Evolutionary conservation across 2,888 invertebrate genomes (phyloP).

Genomic region (Drosophila nr. fundita): DNA sequence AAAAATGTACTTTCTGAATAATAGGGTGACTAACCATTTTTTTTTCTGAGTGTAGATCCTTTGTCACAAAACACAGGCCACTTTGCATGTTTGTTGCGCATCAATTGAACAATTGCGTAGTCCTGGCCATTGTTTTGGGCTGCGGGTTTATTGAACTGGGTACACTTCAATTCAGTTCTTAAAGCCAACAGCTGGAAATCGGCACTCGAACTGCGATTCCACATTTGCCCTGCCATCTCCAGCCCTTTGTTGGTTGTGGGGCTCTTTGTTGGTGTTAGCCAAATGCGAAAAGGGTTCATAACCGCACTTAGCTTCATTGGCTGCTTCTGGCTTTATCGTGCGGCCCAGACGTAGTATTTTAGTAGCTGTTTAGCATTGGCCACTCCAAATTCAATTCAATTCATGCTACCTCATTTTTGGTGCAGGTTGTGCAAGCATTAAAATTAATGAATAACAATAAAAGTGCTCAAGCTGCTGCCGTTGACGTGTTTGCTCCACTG

Average conservation of each 20-base stretch:
- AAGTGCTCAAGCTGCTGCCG: constrained; percentile 40
- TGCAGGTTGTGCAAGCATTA: constrained; percentile 79
- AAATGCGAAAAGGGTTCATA: constrained; percentile 80
- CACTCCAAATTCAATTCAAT: constrained; percentile 78
- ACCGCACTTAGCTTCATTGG: constrained; percentile 79
- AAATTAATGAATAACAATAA: constrained; percentile 84
- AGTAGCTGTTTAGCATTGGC: constrained; percentile 51
- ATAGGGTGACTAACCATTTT: neutral
- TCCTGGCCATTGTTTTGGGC: constrained; percentile 27
- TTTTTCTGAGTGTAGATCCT: constrained; percentile 15
- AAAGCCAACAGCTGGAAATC: constrained; percentile 36
- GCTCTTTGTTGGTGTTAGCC: constrained; percentile 63
- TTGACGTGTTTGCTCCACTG: constrained; percentile 27
- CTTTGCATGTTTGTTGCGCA: constrained; percentile 66
- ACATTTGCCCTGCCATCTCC: constrained; percentile 6
- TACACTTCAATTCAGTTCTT: constrained; percentile 41
- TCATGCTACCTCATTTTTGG: constrained; percentile 38
- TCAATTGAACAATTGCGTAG: constrained; percentile 47
- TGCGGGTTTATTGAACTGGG: constrained; percentile 64
- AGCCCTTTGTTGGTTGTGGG: constrained; percentile 10
- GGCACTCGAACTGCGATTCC: constrained; percentile 4
- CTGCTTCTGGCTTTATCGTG: constrained; percentile 68
- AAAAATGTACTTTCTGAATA: neutral
- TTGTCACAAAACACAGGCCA: constrained; percentile 22
- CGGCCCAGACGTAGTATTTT: constrained; percentile 67